Evolutionary conservation across 2,888 invertebrate species (phyloP).

Genomic region (Xestia c-nigrum): DNA sequence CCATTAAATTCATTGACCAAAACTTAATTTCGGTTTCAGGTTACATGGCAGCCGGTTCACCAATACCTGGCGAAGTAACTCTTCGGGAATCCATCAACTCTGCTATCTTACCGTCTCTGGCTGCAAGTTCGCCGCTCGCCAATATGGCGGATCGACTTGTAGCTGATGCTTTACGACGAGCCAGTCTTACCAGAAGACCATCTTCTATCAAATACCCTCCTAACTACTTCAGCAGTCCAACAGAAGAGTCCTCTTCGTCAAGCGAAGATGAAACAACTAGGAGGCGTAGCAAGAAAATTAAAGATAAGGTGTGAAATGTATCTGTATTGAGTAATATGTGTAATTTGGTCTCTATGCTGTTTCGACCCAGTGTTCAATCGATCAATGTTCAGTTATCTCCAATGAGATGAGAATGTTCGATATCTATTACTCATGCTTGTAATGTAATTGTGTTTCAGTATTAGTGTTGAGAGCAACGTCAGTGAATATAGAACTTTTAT

Average conservation of each 20-base stretch:
- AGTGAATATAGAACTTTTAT: neutral
- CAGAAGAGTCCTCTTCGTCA: conserved; percentile 82
- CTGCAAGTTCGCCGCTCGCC: conserved; percentile 73
- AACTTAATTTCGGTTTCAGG: conserved; percentile 74
- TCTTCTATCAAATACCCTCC: conserved; percentile 85
- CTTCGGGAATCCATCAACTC: conserved; percentile 74
- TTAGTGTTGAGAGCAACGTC: conserved; percentile 20
- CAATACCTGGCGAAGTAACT: conserved; percentile 74
- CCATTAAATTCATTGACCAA: neutral
- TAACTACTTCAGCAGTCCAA: conserved; percentile 82
- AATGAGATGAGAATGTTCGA: conserved; percentile 16
- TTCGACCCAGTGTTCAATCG: conserved; percentile 30
- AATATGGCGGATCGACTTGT: conserved; percentile 83
- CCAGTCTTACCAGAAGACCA: conserved; percentile 83
- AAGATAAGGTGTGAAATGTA: conserved; percentile 63
- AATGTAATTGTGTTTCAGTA: conserved; percentile 26
- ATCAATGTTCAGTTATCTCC: conserved; percentile 52
- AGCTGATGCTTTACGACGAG: conserved; percentile 84
- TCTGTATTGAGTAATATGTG: conserved; percentile 10
- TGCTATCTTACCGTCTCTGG: conserved; percentile 65
- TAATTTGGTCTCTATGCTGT: conserved; percentile 11
- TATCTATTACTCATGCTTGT: conserved; percentile 14
- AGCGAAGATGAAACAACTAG: conserved; percentile 79
- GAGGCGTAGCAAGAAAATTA: conserved; percentile 68
- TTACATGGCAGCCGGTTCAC: conserved; percentile 74